phyloP scores from a whole-genome alignment of 2,113 vertebrate genomes.

The Ranitomeya variabilis region DNA sequence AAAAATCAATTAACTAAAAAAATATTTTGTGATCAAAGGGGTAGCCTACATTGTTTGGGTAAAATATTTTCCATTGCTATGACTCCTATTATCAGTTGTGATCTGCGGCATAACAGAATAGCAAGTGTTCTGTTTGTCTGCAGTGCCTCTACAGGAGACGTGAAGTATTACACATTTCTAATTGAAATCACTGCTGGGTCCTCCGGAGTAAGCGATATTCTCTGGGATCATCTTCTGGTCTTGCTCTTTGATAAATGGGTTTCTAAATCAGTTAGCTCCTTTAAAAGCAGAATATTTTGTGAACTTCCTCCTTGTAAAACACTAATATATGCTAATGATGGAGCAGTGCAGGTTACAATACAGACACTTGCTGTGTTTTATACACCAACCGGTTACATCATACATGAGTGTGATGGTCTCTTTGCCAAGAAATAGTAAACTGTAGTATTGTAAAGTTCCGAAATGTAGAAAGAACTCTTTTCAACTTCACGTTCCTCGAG shows the following conservation, averaged over 20 bases:
- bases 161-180: too few species aligned
- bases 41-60: too few species aligned
- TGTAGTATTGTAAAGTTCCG: background rate
- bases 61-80: too few species aligned
- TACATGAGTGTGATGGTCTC: background rate
- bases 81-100: too few species aligned
- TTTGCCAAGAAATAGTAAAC: background rate
- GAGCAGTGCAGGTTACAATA: background rate
- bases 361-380: background rate
- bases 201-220: background rate
- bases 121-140: too few species aligned
- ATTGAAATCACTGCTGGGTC: background rate
- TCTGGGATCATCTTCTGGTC: background rate
- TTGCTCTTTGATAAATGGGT: background rate
- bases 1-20: too few species aligned
- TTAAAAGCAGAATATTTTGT: background rate
- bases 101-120: too few species aligned
- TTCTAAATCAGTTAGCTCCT: background rate
- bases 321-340: background rate
- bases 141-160: too few species aligned
- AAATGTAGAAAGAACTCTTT: background rate
- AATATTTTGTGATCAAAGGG: too few species aligned
- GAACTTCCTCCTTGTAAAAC: background rate
- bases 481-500: background rate
- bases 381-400: background rate